phyloP scores from a whole-genome alignment of 1,140 invertebrate species.

The Drosophila bipectinata region DNA sequence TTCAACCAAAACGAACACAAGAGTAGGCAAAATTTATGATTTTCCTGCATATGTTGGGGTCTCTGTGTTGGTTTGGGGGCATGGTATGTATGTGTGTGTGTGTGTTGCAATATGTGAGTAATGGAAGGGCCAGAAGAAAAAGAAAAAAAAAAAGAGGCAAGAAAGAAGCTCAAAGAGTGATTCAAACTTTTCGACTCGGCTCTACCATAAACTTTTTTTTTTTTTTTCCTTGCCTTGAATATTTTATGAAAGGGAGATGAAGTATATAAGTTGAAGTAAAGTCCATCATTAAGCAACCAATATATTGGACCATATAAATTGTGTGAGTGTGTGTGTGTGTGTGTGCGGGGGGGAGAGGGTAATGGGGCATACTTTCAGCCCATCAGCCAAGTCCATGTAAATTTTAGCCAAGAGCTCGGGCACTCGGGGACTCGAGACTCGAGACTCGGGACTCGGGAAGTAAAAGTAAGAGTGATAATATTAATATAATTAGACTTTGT shows the following conservation, averaged over 20 bases:
- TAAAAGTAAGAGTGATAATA: conserved; percentile 51
- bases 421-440: too few species aligned
- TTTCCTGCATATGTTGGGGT: conserved; percentile 35
- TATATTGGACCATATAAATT: conserved; percentile 43
- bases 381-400: conserved; percentile 15
- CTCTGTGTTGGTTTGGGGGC: not conserved
- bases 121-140: not conserved
- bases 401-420: conserved; percentile 20
- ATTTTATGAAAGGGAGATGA: conserved; percentile 42
- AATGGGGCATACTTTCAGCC: too few species aligned
- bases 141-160: not conserved
- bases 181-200: conserved; percentile 40
- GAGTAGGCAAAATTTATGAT: conserved; percentile 44
- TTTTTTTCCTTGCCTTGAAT: conserved; percentile 21
- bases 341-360: too few species aligned
- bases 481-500: conserved; percentile 49
- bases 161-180: conserved; percentile 45
- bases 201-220: conserved; percentile 34
- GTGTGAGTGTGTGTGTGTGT: not conserved
- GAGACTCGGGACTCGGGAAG: not conserved
- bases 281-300: conserved; percentile 45
- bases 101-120: conserved; percentile 42
- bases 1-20: conserved; percentile 21
- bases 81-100: conserved; percentile 4
- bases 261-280: conserved; percentile 39